Percentiles rank a stretch among this genome's conserved stretches.
Evolutionary conservation across 1,140 invertebrate genomes (phyloP).

Genomic region (Saxidomus purpurata): DNA sequence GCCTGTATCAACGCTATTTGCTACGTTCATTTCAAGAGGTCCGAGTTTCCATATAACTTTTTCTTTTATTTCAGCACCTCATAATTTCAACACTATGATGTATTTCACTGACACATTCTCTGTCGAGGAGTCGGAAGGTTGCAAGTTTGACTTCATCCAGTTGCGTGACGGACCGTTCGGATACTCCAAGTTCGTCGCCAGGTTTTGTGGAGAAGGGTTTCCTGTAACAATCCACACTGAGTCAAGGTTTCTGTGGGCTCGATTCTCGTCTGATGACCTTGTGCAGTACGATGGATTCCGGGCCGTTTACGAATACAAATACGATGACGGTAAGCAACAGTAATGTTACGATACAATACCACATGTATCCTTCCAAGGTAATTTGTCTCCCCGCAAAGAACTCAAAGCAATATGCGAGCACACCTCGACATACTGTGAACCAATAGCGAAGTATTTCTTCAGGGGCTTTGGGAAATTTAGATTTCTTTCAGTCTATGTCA

Average conservation of each 20-base stretch:
- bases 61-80: constrained; percentile 89
- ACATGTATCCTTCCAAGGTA: too few relatives aligned
- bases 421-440: too few relatives aligned
- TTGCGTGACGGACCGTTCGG: constrained; percentile 94
- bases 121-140: constrained; percentile 91
- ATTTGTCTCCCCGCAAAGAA: too few relatives aligned
- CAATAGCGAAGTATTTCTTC: too few relatives aligned
- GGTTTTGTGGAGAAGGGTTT: constrained; percentile 92
- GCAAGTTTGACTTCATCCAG: constrained; percentile 94
- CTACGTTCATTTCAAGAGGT: too few relatives aligned
- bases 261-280: constrained; percentile 94
- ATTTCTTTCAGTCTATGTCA: too few relatives aligned
- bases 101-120: constrained; percentile 94
- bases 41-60: too few relatives aligned
- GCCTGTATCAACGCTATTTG: too few relatives aligned
- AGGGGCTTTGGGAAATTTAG: too few relatives aligned
- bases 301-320: constrained; percentile 89
- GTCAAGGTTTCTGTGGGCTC: constrained; percentile 93
- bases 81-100: constrained; percentile 91
- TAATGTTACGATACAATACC: too few relatives aligned
- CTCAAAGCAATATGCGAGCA: too few relatives aligned
- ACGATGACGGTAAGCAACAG: constrained; percentile 30
- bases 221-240: constrained; percentile 93
- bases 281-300: constrained; percentile 94
- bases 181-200: constrained; percentile 91